A percentile compares a stretch with the other conserved stretches of the same genome.
These are phyloP conservation scores for Azorinus chamasolen DNA, from an alignment of 2,888 invertebrate species.

Conservation along the genomic window DNA sequence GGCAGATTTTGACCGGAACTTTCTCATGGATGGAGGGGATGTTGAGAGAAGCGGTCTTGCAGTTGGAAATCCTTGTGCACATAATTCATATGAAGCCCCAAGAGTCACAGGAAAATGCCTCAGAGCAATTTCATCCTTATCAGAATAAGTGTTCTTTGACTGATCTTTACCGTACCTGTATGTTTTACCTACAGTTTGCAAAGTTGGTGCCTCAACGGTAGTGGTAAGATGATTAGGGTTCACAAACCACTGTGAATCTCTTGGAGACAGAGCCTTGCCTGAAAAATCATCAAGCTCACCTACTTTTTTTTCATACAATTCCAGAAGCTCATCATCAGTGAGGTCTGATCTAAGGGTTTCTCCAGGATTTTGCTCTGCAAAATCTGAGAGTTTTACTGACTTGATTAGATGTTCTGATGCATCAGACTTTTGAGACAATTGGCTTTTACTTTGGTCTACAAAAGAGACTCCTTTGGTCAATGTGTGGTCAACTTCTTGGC, in stretches of 20 bases:
- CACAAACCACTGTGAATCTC: constrained; percentile 61
- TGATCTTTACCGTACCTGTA: constrained; percentile 35
- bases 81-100: constrained; percentile 60
- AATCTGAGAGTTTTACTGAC: background rate
- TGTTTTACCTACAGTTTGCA: constrained; percentile 51
- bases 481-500: constrained; percentile 59
- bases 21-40: constrained; percentile 54
- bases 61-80: constrained; percentile 52
- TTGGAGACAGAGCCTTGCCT: constrained; percentile 56
- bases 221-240: constrained; percentile 56
- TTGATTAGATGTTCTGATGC: constrained; percentile 9
- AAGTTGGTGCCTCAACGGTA: constrained; percentile 53
- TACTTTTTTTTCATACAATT: constrained; percentile 49
- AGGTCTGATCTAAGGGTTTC: constrained; percentile 41
- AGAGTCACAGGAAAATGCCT: constrained; percentile 65
- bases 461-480: constrained; percentile 51
- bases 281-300: constrained; percentile 39
- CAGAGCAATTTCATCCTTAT: constrained; percentile 51
- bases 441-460: constrained; percentile 8
- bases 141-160: constrained; percentile 35
- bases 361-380: background rate
- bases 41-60: constrained; percentile 34
- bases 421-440: background rate
- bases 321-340: constrained; percentile 49
- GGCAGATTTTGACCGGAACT: constrained; percentile 50